Base-by-base conservation (phyloP, 2,113 vertebrate genomes). In the Percina caprodes region DNA sequence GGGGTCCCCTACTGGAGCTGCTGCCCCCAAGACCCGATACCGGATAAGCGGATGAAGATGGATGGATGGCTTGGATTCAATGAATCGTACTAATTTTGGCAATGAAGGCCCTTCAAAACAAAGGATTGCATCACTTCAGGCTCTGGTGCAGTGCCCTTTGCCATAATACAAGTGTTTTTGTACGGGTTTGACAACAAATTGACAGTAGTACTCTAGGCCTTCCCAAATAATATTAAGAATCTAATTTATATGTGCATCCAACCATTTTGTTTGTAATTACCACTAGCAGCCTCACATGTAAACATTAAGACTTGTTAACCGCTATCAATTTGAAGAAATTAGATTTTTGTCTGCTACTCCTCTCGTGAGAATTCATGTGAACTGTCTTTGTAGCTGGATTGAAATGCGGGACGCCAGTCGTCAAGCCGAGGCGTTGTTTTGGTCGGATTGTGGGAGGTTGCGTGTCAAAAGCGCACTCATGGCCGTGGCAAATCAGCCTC, bases 401-500 rank as follows among this genome's bases (percentile, higher is more conserved):
- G 69, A 92, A 95, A 1, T 99, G 97, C 55, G 98, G 98, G 54
- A 94, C 94, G 48, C 89, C 97, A 10, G 89, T 84, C 30, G 69
- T 61, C 86, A 95, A 93, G 65, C 98, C 96, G 1, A 95, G 92
- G 79, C 82, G 96, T 12, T 99, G 98, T 66, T 94, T 96, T 14
- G 96, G 96, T 24, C 96, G 98, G 56, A 94, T 99, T n/a, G 98
- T 99, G 1, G 98, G 97, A 7, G 97, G 98, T 1, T 99, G 98
- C 30, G 19, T 94, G 76, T 95, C 97, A 0, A 91, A 91, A 65
- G 68, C 96, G 2, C 89, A 98, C 80, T 99, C 98, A 2, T 99
- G 98, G 98, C 98, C 98, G 39, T 99, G 98, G 98, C 98, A 99
- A 76, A 94, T 98, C 93, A 99, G 98, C 80, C 96, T 99, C 6